A percentile compares a stretch with the other conserved stretches of the same genome.
Evolutionary conservation across 2,888 invertebrate species (phyloP).

Genomic region (Melangyna quadrimaculata): DNA sequence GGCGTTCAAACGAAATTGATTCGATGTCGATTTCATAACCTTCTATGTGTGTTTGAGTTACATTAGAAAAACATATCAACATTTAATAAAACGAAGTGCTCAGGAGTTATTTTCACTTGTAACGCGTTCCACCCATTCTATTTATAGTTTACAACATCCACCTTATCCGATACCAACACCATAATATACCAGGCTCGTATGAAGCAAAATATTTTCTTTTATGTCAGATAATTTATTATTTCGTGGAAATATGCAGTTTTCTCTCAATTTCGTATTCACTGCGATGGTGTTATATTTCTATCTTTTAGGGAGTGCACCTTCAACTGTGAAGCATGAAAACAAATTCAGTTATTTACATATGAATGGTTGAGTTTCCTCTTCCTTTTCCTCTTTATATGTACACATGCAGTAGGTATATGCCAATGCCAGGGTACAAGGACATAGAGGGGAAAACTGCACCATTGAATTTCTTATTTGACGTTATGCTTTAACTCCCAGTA

Average conservation of each 20-base stretch:
- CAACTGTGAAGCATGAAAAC: constrained; percentile 50
- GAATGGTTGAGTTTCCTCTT: constrained; percentile 61
- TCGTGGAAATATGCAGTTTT: constrained; percentile 60
- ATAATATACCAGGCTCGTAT: constrained; percentile 1
- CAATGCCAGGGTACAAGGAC: background rate
- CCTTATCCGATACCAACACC: background rate
- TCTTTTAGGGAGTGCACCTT: constrained; percentile 1
- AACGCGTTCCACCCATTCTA: background rate
- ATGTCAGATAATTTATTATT: constrained; percentile 61
- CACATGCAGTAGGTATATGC: background rate
- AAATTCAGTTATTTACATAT: constrained; percentile 70
- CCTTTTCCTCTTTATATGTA: background rate
- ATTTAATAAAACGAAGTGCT: constrained; percentile 8
- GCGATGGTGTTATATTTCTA: background rate
- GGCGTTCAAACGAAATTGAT: background rate
- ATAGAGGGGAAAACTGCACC: background rate
- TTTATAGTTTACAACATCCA: too few relatives aligned
- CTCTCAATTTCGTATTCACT: constrained; percentile 18
- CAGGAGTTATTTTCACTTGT: background rate
- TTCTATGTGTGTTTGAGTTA: background rate
- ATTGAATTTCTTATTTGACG: constrained; percentile 16
- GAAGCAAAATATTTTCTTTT: constrained; percentile 47
- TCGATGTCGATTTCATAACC: background rate
- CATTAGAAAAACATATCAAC: constrained; percentile 7
- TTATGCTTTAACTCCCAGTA: background rate